These are phyloP conservation scores for Celastrina argiolus DNA, from an alignment of 2,888 invertebrate species.

Conservation along the genomic window DNA sequence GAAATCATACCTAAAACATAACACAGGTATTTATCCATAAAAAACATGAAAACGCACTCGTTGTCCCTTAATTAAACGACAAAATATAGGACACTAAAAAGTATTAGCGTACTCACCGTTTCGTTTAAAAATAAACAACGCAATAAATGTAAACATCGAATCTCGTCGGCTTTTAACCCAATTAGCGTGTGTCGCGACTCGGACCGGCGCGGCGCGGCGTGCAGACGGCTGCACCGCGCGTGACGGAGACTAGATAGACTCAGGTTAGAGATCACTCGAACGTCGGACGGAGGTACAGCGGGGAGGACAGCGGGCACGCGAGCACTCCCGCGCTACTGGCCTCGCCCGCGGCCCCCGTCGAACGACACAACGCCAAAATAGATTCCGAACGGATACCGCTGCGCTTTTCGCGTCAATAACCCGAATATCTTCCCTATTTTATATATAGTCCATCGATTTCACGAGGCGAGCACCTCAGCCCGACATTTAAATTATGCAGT, in stretches of 20 bases:
- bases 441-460: slow-evolving; percentile 60
- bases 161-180: slow-evolving; percentile 25
- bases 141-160: slow-evolving; percentile 21
- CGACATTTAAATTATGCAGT: neutral
- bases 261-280: slow-evolving; percentile 75
- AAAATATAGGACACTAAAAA: neutral
- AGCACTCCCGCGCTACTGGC: slow-evolving; percentile 47
- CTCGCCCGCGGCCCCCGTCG: slow-evolving; percentile 54
- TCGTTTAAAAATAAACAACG: slow-evolving; percentile 1
- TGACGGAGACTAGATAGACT: slow-evolving; percentile 72
- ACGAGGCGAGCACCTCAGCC: slow-evolving; percentile 42
- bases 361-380: slow-evolving; percentile 73
- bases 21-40: neutral
- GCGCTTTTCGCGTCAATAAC: slow-evolving; percentile 66
- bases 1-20: neutral
- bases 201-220: slow-evolving; percentile 33
- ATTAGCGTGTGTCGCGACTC: slow-evolving; percentile 23
- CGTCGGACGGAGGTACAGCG: slow-evolving; percentile 74
- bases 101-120: neutral
- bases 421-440: slow-evolving; percentile 56
- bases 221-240: slow-evolving; percentile 66
- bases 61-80: neutral
- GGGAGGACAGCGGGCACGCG: too few relatives aligned
- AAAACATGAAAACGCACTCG: neutral
- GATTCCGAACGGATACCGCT: slow-evolving; percentile 60